Percentiles rank a stretch among this genome's conserved stretches.
phyloP scores from a whole-genome alignment of 2,797 vertebrate species.

The Mastacembelus armatus region DNA sequence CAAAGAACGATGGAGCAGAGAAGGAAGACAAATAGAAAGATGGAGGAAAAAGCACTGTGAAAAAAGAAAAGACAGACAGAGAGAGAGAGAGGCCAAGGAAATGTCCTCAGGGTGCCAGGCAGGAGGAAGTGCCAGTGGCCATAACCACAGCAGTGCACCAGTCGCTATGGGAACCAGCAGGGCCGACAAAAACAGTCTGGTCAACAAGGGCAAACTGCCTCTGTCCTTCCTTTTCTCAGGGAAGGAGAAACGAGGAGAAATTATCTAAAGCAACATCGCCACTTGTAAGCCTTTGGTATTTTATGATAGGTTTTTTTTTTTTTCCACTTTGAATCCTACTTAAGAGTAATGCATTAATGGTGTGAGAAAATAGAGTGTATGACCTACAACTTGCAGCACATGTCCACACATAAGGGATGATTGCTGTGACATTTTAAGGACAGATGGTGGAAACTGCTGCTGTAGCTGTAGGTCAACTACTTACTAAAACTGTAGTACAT shows the following conservation, averaged over 20 bases:
- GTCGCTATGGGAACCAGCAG: slow-evolving; percentile 74
- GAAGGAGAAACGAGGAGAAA: slow-evolving; percentile 37
- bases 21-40: slow-evolving; percentile 45
- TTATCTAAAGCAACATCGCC: slow-evolving; percentile 17
- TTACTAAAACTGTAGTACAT: slow-evolving; percentile 37
- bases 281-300: slow-evolving; percentile 55
- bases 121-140: slow-evolving; percentile 71
- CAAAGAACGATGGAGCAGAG: slow-evolving; percentile 58
- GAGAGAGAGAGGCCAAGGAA: slow-evolving; percentile 56
- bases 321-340: slow-evolving; percentile 7
- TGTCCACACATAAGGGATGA: slow-evolving; percentile 48
- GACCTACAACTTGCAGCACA: slow-evolving; percentile 46
- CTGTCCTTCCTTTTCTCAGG: slow-evolving; percentile 43
- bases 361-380: slow-evolving; percentile 16
- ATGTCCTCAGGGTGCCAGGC: slow-evolving; percentile 69
- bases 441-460: slow-evolving; percentile 44
- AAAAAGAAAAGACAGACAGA: slow-evolving; percentile 37
- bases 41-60: slow-evolving; percentile 29
- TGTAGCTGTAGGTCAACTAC: slow-evolving; percentile 33
- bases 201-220: slow-evolving; percentile 68
- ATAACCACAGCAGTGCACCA: slow-evolving; percentile 64
- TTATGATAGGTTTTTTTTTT: slow-evolving; percentile 14
- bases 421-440: slow-evolving; percentile 67
- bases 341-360: slow-evolving; percentile 28
- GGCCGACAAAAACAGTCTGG: slow-evolving; percentile 47